These are phyloP conservation scores for Tyto alba DNA, from an alignment of 2,113 vertebrate genomes.

Conservation along the genomic window DNA sequence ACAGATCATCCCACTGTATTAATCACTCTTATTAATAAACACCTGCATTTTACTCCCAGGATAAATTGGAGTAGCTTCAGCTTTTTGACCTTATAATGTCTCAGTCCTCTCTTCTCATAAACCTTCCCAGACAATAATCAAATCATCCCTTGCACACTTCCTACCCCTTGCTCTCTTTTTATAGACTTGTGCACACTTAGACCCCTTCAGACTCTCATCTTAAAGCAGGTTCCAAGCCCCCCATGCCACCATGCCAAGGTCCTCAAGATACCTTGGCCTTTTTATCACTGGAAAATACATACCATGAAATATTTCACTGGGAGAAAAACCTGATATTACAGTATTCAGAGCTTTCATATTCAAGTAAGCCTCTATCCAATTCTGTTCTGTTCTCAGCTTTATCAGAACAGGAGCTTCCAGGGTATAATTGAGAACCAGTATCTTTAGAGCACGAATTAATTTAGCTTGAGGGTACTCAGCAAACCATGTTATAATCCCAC, in stretches of 20 bases:
- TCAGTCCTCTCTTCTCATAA: neutral
- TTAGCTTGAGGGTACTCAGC: neutral
- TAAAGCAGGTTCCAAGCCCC: neutral
- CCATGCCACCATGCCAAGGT: neutral
- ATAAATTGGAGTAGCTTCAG: neutral
- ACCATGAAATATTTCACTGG: neutral
- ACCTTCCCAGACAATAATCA: neutral
- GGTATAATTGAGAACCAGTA: neutral
- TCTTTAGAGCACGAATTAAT: neutral
- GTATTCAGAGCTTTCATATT: neutral
- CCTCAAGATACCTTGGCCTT: neutral
- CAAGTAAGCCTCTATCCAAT: neutral
- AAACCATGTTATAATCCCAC: neutral
- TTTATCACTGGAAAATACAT: neutral
- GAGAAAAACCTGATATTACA: neutral
- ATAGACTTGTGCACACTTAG: neutral
- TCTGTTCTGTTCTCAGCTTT: neutral
- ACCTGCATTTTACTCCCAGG: neutral
- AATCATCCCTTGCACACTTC: neutral
- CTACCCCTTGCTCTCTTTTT: neutral
- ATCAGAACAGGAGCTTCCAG: neutral
- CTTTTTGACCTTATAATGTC: neutral
- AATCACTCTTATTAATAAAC: neutral
- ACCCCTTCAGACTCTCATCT: neutral
- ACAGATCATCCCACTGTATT: neutral